These are phyloP conservation scores for Enteromius thamalakanensis DNA, from an alignment of 2,797 vertebrate species.

Conservation along the genomic window DNA sequence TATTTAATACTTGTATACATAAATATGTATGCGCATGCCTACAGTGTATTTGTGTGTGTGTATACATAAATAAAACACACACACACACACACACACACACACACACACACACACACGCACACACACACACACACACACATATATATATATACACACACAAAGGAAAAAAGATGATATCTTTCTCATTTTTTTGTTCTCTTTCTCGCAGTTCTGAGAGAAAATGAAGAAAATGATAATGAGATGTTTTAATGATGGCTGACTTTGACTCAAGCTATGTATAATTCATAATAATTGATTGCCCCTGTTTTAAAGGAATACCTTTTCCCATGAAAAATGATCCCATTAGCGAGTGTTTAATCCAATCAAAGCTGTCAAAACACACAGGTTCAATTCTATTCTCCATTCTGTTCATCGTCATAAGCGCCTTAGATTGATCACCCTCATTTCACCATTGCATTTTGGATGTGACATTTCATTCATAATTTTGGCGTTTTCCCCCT, in stretches of 20 bases:
- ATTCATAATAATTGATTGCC: slow-evolving; percentile 99
- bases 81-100: too few relatives aligned
- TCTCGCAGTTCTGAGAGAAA: slow-evolving; percentile 68
- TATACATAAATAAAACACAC: too few relatives aligned
- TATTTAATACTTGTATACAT: background rate
- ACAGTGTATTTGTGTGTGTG: background rate
- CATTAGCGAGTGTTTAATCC: slow-evolving; percentile 95
- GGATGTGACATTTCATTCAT: slow-evolving; percentile 88
- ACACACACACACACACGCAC: too few relatives aligned
- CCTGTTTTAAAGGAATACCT: slow-evolving; percentile 88
- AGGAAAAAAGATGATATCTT: slow-evolving; percentile 19
- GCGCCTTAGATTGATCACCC: slow-evolving; percentile 91
- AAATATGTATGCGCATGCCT: too few relatives aligned
- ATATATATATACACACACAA: background rate
- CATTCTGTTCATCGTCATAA: slow-evolving; percentile 93
- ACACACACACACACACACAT: too few relatives aligned
- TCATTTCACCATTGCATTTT: slow-evolving; percentile 75
- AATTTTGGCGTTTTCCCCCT: slow-evolving; percentile 78
- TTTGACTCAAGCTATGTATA: slow-evolving; percentile 93
- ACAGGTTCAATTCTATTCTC: slow-evolving; percentile 81
- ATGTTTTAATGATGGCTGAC: slow-evolving; percentile 98
- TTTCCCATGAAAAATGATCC: slow-evolving; percentile 95
- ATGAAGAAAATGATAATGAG: slow-evolving; percentile 94
- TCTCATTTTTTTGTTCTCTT: slow-evolving; percentile 31
- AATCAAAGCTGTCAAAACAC: slow-evolving; percentile 96